phyloP scores from a whole-genome alignment of 2,113 vertebrate species.

The Syngnathoides biaculeatus region DNA sequence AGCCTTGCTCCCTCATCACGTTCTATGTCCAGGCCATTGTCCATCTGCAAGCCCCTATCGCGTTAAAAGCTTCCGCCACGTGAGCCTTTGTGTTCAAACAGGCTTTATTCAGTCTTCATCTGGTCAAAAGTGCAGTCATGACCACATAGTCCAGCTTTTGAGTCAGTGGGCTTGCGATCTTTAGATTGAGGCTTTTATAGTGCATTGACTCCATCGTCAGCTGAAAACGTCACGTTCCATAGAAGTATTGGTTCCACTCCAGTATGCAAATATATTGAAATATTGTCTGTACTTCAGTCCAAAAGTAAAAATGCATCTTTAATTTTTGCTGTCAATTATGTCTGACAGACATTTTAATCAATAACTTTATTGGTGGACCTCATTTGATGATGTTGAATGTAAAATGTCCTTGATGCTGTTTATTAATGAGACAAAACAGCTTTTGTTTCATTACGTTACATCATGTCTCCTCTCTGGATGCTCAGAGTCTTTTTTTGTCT shows the following conservation, averaged over 20 bases:
- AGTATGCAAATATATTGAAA: too few species aligned
- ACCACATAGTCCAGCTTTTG: constrained; percentile 2
- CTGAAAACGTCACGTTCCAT: neutral
- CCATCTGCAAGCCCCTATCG: neutral
- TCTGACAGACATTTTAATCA: too few species aligned
- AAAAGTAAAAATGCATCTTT: too few species aligned
- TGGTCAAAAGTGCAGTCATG: constrained; percentile 27
- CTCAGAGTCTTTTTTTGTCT: neutral
- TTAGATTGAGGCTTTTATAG: neutral
- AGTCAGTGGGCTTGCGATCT: constrained; percentile 12
- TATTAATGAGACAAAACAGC: neutral
- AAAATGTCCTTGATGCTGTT: neutral
- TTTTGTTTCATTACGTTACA: neutral
- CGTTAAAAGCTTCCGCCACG: constrained; percentile 27
- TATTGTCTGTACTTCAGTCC: too few species aligned
- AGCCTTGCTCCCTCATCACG: neutral
- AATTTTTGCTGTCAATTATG: too few species aligned
- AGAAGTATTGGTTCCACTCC: neutral
- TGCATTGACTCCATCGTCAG: neutral
- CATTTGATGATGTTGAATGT: neutral
- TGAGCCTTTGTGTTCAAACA: constrained; percentile 30
- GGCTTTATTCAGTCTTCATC: constrained; percentile 26
- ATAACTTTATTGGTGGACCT: too few species aligned
- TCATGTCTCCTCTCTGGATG: neutral
- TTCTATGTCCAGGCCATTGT: neutral